Percentiles rank a stretch among this genome's conserved stretches.
These are phyloP conservation scores for Sclerurus mexicanus DNA, from an alignment of 2,113 vertebrate species.

Conservation along the genomic window DNA sequence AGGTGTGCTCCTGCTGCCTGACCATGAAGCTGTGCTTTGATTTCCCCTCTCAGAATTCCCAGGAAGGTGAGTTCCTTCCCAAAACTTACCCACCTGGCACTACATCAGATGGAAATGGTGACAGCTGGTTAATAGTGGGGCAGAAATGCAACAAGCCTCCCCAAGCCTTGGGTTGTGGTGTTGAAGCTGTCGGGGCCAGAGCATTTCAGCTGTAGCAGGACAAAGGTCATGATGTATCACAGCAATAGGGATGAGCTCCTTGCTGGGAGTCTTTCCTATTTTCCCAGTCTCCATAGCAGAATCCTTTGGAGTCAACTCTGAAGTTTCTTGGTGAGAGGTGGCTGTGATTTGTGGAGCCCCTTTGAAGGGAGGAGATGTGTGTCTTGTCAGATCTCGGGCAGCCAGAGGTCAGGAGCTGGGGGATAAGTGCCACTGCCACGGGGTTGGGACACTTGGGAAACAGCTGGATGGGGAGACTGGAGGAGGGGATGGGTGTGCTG, in stretches of 20 bases:
- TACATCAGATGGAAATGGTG: neutral
- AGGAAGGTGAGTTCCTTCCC: neutral
- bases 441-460: neutral
- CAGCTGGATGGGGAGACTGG: neutral
- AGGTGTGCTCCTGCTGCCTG: neutral
- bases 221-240: rapidly evolving
- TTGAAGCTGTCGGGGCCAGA: neutral
- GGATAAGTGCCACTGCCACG: rapidly evolving
- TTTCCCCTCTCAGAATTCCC: neutral
- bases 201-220: neutral
- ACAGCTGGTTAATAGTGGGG: rapidly evolving
- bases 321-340: neutral
- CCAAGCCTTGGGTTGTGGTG: neutral
- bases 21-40: neutral
- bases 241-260: neutral
- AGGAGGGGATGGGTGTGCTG: neutral
- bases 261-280: neutral
- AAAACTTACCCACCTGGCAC: neutral
- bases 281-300: neutral
- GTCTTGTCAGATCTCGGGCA: neutral
- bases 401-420: neutral
- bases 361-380: rapidly evolving
- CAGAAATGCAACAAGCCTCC: neutral
- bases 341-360: neutral
- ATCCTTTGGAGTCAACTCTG: neutral